phyloP scores from a whole-genome alignment of 2,888 invertebrate genomes.

The Eulithis testata region DNA sequence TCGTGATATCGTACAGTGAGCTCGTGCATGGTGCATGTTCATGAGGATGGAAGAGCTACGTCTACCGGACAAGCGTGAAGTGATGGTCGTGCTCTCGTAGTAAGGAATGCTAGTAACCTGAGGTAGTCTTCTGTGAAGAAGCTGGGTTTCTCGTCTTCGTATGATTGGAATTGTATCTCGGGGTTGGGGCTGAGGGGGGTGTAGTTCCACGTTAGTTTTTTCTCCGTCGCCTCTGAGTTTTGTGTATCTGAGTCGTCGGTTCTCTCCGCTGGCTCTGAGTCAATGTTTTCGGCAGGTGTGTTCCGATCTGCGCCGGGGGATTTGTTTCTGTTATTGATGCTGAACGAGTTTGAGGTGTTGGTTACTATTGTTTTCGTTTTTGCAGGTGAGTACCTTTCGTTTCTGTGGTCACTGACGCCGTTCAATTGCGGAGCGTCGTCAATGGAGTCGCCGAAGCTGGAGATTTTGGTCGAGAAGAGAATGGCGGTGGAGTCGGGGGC shows the following conservation, averaged over 20 bases:
- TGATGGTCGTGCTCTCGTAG: conserved; percentile 56
- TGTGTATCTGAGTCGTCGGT: conserved; percentile 42
- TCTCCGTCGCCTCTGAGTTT: conserved; percentile 50
- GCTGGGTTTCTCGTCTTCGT: conserved; percentile 75
- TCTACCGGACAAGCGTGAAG: conserved; percentile 58
- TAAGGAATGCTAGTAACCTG: conserved; percentile 77
- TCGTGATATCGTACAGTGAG: conserved; percentile 73
- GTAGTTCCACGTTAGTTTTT: conserved; percentile 78
- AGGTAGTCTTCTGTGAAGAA: conserved; percentile 78
- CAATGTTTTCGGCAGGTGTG: conserved; percentile 70
- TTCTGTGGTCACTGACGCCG: conserved; percentile 64
- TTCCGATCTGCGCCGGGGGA: conserved; percentile 74
- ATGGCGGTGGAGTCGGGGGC: conserved; percentile 70
- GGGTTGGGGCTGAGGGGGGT: conserved; percentile 71
- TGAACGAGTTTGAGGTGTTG: conserved; percentile 73
- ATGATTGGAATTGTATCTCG: conserved; percentile 83
- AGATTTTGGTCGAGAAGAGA: conserved; percentile 81
- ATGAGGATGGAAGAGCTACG: conserved; percentile 57
- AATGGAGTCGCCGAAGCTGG: conserved; percentile 79
- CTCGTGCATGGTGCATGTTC: conserved; percentile 60
- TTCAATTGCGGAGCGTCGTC: conserved; percentile 67
- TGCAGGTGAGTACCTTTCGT: conserved; percentile 76
- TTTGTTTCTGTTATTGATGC: conserved; percentile 72
- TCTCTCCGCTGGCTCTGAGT: conserved; percentile 58
- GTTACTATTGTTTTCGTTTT: conserved; percentile 76